Conservation (phyloP, 35 echinoderm and acorn worm genomes). For the Lytechinus variegatus region DNA sequence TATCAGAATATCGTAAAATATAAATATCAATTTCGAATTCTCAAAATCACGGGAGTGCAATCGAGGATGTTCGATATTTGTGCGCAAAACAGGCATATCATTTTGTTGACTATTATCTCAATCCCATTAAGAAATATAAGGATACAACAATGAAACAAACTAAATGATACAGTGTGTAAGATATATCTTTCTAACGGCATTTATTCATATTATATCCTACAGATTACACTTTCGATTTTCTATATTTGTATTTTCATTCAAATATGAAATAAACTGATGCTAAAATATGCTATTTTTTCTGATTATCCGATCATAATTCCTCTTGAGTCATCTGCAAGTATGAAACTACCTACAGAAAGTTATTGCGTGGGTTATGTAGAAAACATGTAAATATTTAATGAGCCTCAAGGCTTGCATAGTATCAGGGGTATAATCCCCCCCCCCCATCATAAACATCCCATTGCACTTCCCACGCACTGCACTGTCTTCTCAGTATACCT, state of each 20-base stretch:
- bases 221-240: background rate
- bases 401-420: background rate
- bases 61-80: too few relatives aligned
- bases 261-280: background rate
- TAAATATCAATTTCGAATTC: too few relatives aligned
- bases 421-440: background rate
- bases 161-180: background rate
- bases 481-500: background rate
- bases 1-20: too few relatives aligned
- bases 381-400: constrained; percentile 15
- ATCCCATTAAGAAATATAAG: too few relatives aligned
- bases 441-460: background rate
- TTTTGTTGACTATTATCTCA: too few relatives aligned
- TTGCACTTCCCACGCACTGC: background rate
- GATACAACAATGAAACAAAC: too few relatives aligned
- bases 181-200: background rate
- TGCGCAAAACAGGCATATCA: too few relatives aligned
- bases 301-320: background rate
- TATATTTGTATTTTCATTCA: background rate
- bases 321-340: background rate
- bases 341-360: background rate
- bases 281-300: background rate
- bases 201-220: background rate
- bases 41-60: too few relatives aligned
- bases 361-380: background rate